Evolutionary conservation across 2,797 vertebrate species (phyloP), one percentile per base, ranked within the genome.

Genomic region (Manis javanica): DNA sequence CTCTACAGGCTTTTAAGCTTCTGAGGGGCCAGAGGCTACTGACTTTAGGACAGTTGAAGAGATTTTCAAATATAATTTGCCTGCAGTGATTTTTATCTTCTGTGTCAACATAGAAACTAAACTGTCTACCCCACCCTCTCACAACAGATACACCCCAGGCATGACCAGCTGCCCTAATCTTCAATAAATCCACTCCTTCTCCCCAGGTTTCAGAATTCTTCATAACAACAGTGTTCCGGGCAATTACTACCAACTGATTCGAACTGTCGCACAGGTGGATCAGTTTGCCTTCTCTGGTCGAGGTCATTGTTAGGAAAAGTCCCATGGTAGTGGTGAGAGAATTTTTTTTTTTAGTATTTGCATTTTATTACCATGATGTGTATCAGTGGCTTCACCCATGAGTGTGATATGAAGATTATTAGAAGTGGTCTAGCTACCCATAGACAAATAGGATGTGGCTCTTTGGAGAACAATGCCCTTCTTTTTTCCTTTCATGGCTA

Each of bases 161-260:
- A 4, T n/a, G 24, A 34, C 69, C 49, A 63, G n/a, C 21, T 19
- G 23, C 39, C 37, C 42, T 90, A 74, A 79, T 51, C 42, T 53
- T 24, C 68, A 69, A 83, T 46, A 68, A 77, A 86, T 24, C 19
- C 64, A 16, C 7, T 71, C 4, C 59, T 63, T 77, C 66, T 66
- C 31, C 46, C n/a, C 51, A 81, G 24, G 15, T 53, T 71, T 96
- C 37, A 81, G 64, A 69, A 94, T 57, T 61, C 69, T 69, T 85
- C 29, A 16, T 46, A 26, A 37, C 15, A 74, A 46, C 11, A 29
- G 1, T 49, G n/a, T 14, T 82, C 74, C 81, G 51, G n/a, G 29
- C 2, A 87, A 57, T 31, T 61, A 53, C 12, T 39, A 34, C 37
- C 12, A 51, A 5, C 1, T 21, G 15, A 68, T 87, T 11, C 23